phyloP scores from a whole-genome alignment of 2,888 invertebrate genomes.

The Meandrusa payeni region DNA sequence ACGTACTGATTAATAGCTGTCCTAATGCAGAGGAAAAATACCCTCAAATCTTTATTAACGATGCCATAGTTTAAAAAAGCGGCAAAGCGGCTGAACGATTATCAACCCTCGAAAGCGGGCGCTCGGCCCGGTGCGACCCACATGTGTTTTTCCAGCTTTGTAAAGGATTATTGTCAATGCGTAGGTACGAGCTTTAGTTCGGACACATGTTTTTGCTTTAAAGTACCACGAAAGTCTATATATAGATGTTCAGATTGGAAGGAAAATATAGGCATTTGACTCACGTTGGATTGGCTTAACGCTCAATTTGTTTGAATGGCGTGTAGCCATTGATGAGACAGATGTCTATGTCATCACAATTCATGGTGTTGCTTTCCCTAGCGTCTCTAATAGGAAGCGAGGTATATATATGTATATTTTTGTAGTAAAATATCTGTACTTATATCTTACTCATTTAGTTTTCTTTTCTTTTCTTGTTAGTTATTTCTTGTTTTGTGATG shows the following conservation, averaged over 20 bases:
- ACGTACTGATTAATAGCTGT: conserved; percentile 56
- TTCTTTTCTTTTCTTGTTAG: too few species aligned
- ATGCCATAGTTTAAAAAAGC: conserved; percentile 41
- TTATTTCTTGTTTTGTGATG: too few species aligned
- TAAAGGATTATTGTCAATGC: conserved; percentile 70
- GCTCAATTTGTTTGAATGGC: conserved; percentile 15
- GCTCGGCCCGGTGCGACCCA: conserved; percentile 33
- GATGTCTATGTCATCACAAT: background rate
- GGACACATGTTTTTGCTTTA: conserved; percentile 57
- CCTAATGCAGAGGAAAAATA: conserved; percentile 51
- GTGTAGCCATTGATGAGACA: conserved; percentile 5
- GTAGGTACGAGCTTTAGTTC: conserved; percentile 37
- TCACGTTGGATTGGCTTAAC: conserved; percentile 1
- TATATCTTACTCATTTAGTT: too few species aligned
- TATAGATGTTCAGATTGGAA: conserved; percentile 10
- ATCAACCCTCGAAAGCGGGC: conserved; percentile 38
- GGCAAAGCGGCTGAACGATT: conserved; percentile 30
- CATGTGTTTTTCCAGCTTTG: conserved; percentile 41
- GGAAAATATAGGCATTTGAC: conserved; percentile 6
- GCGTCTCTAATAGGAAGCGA: background rate
- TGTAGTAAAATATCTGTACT: too few species aligned
- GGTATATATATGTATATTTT: too few species aligned
- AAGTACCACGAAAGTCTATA: conserved; percentile 19
- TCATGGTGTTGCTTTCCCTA: background rate
- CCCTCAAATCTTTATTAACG: conserved; percentile 59